Evolutionary conservation across 2,888 invertebrate species (phyloP), one percentile per base, ranked within the genome.

Genomic region (Rhodophaea formosa): DNA sequence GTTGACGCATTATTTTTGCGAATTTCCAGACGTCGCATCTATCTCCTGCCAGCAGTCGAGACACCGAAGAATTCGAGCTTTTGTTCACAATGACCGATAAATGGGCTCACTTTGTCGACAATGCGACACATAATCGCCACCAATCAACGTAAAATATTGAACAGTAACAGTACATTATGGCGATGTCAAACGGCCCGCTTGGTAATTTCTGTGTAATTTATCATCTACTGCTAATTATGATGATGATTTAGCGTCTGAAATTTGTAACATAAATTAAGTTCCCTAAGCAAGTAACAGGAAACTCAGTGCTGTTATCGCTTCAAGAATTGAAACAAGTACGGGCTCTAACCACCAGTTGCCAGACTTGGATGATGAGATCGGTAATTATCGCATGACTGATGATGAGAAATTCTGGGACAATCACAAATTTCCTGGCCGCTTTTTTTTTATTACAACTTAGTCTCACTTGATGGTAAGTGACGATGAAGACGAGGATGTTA

Each of bases 291-390:
- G 30, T 3, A 39, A 39, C 8, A 39, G 12, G 39, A 39, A 39
- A 12, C 12, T 7, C 72, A 71, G 62, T 57, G 52, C 56, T 67
- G 49, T 56, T 58, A 58, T 64, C 61, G 61, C 63, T 59, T 65
- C 64, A 70, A 72, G 67, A 71, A 75, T 72, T 68, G 67, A 71
- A 66, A 74, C 79, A 71, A 75, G 74, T 74, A 76, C 72, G 70
- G 72, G 68, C 71, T 71, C 73, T 76, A 3, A 23, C 5, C 23
- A 23, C 23, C 2, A 23, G 5, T 23, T 23, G 23, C 5, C 2
- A 23, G 23, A 23, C 23, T 23, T 23, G 2, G 23, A 23, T 5
- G 23, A 23, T 23, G 23, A 23, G 23, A 23, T 23, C 5, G 23
- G 23, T 23, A 5, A 2, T 23, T 3, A 23, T 23, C 23, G 23